Percentiles rank a stretch among this genome's conserved stretches.
Conservation (phyloP, 2,797 vertebrate species). For the Malurus leucopterus region DNA sequence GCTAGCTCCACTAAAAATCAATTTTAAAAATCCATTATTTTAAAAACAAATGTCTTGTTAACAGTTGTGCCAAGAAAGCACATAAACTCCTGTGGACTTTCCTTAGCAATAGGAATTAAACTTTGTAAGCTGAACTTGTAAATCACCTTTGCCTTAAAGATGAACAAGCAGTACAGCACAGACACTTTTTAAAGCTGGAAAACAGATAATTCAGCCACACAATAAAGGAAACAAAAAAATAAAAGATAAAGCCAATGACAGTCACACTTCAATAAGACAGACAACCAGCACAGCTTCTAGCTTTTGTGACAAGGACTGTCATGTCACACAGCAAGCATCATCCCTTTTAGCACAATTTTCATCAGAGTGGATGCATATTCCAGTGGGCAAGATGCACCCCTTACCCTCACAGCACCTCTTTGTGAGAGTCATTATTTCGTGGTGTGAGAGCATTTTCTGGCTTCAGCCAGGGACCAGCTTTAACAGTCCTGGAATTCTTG, state of each 20-base stretch:
- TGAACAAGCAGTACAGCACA: background rate
- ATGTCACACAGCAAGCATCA: accelerated
- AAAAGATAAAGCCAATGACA: background rate
- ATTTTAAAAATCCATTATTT: background rate
- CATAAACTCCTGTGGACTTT: background rate
- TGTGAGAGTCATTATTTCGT: background rate
- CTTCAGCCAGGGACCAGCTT: background rate
- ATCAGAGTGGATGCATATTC: background rate
- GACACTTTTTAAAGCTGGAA: background rate
- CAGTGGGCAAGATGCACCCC: background rate
- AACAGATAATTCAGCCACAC: background rate
- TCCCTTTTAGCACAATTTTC: background rate
- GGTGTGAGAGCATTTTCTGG: background rate
- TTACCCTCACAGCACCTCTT: background rate
- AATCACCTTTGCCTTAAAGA: background rate
- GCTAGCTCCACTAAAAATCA: background rate
- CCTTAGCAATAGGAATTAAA: background rate
- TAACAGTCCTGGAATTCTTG: background rate
- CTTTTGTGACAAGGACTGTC: background rate
- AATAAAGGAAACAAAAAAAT: background rate
- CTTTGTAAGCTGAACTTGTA: background rate
- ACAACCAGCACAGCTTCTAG: background rate
- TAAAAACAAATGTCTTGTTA: background rate
- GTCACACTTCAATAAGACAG: background rate
- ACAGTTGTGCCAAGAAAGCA: background rate